Evolutionary conservation across 2,888 invertebrate genomes (phyloP), one percentile per base, ranked within the genome.

Genomic region (Melikaiella ostensackeni): DNA sequence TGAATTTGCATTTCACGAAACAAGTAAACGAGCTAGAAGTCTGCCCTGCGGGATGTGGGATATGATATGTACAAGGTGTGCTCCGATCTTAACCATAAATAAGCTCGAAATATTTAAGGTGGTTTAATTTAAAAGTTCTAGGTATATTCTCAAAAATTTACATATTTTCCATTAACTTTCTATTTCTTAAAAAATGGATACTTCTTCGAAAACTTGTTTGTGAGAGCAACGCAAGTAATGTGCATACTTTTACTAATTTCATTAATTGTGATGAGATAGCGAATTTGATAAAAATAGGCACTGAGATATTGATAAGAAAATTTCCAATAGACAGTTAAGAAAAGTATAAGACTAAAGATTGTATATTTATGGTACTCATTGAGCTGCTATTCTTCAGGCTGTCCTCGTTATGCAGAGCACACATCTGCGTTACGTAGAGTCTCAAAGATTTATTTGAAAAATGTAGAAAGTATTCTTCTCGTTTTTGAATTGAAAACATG

Each of bases 1-100:
- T 50, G 33, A 70, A 70, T 70, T 70, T 70, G 50, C 50, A 70
- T 70, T 70, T 70, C 50, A 70, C 19, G 30, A 70, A 70, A 70
- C 30, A 70, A 70, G 50, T 70, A 50, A 46, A 46, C 11, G 50
- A 50, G 50, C 8, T 70, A 50, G 50, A 70, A 70, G 30, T 50
- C n/a, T 50, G 30, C 70, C 55, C 50, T 50, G 27, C n/a, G 24
- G 30, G 21, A 70, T 70, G 55, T 50, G 6, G 70, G 50, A 70
- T 70, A 19, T 70, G 66, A 59, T 38, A 13, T 59, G 42, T 30
- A 70, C 21, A 63, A 30, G 33, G 21, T 33, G 63, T 35, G 33
- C 11, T 63, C 21, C 21, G 11, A 63, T 63, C 35, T 38, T 38
- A 35, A 63, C 21, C 13, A 21, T 11, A 63, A 59, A 35, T 63